Evolutionary conservation across 2,888 invertebrate species (phyloP), one percentile per base, ranked within the genome.

Genomic region (Phaonia tiefii): DNA sequence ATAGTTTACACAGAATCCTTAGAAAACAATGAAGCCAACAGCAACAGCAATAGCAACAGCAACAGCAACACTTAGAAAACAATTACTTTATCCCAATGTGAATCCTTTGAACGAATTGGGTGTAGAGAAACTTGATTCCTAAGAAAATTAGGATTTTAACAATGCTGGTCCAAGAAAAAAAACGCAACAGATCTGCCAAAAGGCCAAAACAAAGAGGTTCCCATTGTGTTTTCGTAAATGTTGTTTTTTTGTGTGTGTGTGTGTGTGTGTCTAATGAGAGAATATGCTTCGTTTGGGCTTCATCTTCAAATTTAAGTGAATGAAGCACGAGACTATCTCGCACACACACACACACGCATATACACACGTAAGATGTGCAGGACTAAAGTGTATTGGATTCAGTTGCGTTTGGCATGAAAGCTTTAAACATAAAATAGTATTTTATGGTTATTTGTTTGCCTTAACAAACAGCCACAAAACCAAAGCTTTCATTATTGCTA

Each of bases 1-100:
- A 75, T 75, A 69, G 63, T 75, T 70, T 73, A 63, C 63, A 63
- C 49, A 37, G 58, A 69, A 74, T 74, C 74, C 54, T 15, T 66
- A 66, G 31, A 75, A 75, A 39, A 63, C 51, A 75, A 60, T 49
- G 49, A 60, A 69, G 2, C 42, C 37, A 15, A n/a, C 10, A 13
- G 15, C n/a, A 70, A 56, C 25, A 10, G 58, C 15, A 31, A n/a
- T 39, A 20, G 31, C 37, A 31, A 20, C 22, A 22, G 8, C 15
- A 49, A 4, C n/a, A 49, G 31, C 0, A 60, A 20, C n/a, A 63
- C 39, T 63, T 63, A 63, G 63, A 39, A 66, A 58, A 58, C 73
- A 74, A 74, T 74, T 72, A 72, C 72, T 72, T 56, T 63, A n/a
- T 15, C 31, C 60, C 31, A 1, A 31, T n/a, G n/a, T n/a, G n/a